Conservation (phyloP, 2,888 invertebrate genomes). For the Zygothrica quintamaculata region DNA sequence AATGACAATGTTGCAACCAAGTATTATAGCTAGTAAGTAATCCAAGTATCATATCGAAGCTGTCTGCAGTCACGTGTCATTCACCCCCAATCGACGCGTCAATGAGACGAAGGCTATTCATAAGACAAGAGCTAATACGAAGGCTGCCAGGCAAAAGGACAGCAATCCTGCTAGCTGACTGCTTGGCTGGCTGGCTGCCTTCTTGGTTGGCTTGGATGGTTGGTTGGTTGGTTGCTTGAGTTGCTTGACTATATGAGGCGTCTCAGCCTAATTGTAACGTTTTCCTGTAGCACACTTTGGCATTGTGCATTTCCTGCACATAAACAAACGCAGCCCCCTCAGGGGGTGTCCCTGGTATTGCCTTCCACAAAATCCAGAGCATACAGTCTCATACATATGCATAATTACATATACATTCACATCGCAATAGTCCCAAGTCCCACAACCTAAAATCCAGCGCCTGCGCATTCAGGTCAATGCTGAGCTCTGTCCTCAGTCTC, state of each 20-base stretch:
- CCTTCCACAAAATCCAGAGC: slow-evolving; percentile 31
- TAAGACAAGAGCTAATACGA: slow-evolving; percentile 6
- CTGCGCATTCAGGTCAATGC: slow-evolving; percentile 31
- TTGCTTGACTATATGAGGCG: slow-evolving; percentile 17
- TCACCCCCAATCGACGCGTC: slow-evolving; percentile 55
- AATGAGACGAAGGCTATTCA: slow-evolving; percentile 7
- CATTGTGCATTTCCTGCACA: slow-evolving; percentile 72
- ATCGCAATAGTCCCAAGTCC: not conserved
- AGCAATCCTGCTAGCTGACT: slow-evolving; percentile 24
- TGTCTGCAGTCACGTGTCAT: slow-evolving; percentile 53
- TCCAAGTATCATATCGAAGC: slow-evolving; percentile 18
- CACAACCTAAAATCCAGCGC: slow-evolving; percentile 44
- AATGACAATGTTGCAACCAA: slow-evolving; percentile 19
- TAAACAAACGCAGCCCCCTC: slow-evolving; percentile 58
- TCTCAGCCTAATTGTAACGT: slow-evolving; percentile 70
- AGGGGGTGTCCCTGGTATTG: slow-evolving; percentile 1
- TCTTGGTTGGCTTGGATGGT: no score
- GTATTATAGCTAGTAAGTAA: not conserved
- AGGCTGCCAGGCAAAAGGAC: slow-evolving; percentile 56
- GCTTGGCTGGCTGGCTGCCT: no score
- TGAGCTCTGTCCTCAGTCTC: slow-evolving; percentile 13
- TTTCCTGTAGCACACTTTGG: slow-evolving; percentile 69
- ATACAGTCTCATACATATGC: not conserved
- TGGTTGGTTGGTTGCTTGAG: no score
- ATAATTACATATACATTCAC: no score